Base-by-base conservation (phyloP, 2,113 vertebrate genomes). In the Hyla sarda region DNA sequence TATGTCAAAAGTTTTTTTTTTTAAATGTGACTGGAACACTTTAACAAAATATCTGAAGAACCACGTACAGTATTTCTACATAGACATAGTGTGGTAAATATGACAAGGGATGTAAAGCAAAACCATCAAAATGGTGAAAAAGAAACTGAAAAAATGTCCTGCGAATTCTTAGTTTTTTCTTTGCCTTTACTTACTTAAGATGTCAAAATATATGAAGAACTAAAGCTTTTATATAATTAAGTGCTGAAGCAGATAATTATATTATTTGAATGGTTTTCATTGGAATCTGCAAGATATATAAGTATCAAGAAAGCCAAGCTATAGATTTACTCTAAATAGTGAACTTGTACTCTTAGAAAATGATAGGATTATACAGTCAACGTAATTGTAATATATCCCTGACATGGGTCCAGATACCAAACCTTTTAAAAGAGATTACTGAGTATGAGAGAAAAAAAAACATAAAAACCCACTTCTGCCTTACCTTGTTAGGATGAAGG, bases 361-460 rank as follows among this genome's bases (percentile, higher is more conserved):
- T 91, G 90, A 93, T 92, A 87, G 90, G 92, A 96, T 96, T 94
- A 94, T 82, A 88, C 65, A 19, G 17, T 1, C 28, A 73, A 58
- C 88, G 87, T 52, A 12, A 91, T 90, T 87, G 88, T 87, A 88
- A 89, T 87, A 91, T 85, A 87, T 82, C 69, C 88, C 89, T 87
- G 87, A 82, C 79, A 88, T 88, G 91, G 84, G 91, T 91, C 89
- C 90, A 91, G 90, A 90, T 93, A 89, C 91, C 92, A 91, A 87
- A 84, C 78, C 88, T 56, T 82, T 89, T 90, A 96, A 96, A 97
- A 94, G 90, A 96, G 95, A 96, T 97, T 95, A 95, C 91, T 69
- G 91, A 90, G 90, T 93, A 91, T 92, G 90, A 23, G 41, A 52
- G 16, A 19, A 52, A 52, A 19, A 17, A 69, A 21, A 17, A 0